Conservation (phyloP, 2,113 vertebrate genomes). For the Picathartes gymnocephalus region DNA sequence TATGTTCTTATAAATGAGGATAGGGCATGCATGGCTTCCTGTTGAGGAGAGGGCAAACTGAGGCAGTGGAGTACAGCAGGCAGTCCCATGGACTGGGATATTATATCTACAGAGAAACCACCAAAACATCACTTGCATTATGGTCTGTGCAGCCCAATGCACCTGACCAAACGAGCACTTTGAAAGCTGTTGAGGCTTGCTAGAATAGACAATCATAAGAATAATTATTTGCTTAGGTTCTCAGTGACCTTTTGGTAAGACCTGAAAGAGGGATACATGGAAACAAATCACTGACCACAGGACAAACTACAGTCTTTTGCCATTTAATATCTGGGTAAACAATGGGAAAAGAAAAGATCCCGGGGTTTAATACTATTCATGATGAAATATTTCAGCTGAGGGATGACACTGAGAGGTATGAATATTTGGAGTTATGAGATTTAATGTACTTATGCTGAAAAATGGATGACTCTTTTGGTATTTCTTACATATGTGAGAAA, state of each 20-base stretch:
- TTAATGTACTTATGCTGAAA: neutral
- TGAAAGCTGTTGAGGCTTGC: neutral
- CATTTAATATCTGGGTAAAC: neutral
- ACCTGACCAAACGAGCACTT: fast-evolving
- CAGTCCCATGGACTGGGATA: neutral
- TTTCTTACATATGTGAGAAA: neutral
- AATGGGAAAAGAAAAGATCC: neutral
- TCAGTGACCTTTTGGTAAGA: neutral
- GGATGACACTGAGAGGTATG: neutral
- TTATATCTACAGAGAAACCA: neutral
- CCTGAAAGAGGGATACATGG: neutral
- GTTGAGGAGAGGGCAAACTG: neutral
- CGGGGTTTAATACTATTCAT: neutral
- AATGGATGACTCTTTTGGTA: neutral
- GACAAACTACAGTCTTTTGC: neutral
- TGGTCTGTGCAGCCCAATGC: neutral
- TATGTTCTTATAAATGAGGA: neutral
- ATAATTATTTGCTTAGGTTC: neutral
- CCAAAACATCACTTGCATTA: neutral
- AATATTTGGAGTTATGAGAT: neutral
- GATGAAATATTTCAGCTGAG: neutral
- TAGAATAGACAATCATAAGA: neutral
- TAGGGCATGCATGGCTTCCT: neutral
- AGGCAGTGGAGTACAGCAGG: fast-evolving
- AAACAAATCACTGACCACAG: neutral